These are phyloP conservation scores for Pterois miles DNA, from an alignment of 2,797 vertebrate genomes.

Conservation along the genomic window DNA sequence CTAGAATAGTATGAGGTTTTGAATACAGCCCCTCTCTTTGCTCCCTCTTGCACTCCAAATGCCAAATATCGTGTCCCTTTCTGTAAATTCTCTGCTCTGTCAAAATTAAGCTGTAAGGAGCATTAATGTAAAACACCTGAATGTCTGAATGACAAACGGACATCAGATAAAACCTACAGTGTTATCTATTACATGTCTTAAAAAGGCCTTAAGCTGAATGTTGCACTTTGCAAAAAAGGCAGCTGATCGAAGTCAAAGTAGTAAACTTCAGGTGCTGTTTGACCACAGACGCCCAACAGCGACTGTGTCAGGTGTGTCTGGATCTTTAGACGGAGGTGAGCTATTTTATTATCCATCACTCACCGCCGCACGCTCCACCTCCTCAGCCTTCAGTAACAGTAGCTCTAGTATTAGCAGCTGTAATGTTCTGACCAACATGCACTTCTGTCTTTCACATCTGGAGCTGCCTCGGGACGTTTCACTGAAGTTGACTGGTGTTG, in stretches of 20 bases:
- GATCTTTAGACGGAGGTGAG: slow-evolving; percentile 11
- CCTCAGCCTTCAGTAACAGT: slow-evolving; percentile 23
- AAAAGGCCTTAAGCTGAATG: background rate
- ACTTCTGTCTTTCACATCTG: slow-evolving; percentile 65
- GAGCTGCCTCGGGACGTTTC: slow-evolving; percentile 42
- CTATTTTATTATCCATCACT: slow-evolving; percentile 22
- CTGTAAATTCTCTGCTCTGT: background rate
- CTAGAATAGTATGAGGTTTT: no score
- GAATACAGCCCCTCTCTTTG: background rate
- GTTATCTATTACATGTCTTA: background rate
- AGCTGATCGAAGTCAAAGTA: no score
- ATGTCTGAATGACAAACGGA: background rate
- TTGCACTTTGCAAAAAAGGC: background rate
- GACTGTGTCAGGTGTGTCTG: slow-evolving; percentile 7
- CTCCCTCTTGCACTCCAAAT: background rate
- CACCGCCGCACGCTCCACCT: background rate
- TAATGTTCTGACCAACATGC: slow-evolving; percentile 38
- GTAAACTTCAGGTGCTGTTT: background rate
- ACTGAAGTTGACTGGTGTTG: slow-evolving; percentile 63
- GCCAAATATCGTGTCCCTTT: background rate
- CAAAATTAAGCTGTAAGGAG: background rate
- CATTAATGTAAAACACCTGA: background rate
- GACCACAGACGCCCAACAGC: background rate
- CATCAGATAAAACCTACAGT: background rate
- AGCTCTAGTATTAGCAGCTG: slow-evolving; percentile 41